Evolutionary conservation across 2,797 vertebrate species (phyloP), one percentile per base, ranked within the genome.

Genomic region (Labroides dimidiatus): DNA sequence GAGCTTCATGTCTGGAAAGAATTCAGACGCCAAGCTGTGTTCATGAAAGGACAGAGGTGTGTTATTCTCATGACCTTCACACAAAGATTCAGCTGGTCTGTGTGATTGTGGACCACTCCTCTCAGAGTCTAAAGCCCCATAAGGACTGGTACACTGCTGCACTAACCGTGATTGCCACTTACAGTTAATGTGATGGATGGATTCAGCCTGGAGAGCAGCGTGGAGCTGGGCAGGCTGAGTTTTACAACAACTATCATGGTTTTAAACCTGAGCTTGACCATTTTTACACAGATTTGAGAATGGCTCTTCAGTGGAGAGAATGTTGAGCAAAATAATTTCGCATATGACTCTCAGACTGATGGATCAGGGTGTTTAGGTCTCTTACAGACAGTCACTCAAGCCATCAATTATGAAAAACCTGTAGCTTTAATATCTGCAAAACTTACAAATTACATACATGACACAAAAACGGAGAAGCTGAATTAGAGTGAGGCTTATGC

Each of bases 91-190:
- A 13, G 21, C 62, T 72, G 64, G 58, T 73, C 58, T 55, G 10
- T 47, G 43, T 45, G 69, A 69, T 57, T 9, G 67, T 12, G 63
- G 44, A 60, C 62, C 12, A 3, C 39, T 63, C 33, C 9, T 24
- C 30, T 48, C 41, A 47, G 16, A 72, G 53, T 24, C 51, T 24
- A 47, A 53, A 64, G 51, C 72, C 85, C 84, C 80, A 44, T 0
- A 52, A 70, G 85, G 69, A 59, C 56, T n/a, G 59, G 47, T 69
- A 61, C 84, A 68, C 81, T 23, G 57, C 75, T 30, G 63, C 72
- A 60, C 37, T 68, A 81, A 77, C 73, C 69, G 75, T 78, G 73
- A 86, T 72, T 86, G 82, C 84, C 84, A 84, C 64, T 64, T 61
- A 72, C 57, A 72, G 74, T 83, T 79, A 75, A 78, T 62, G 47